Percentiles rank a stretch among this genome's conserved stretches.
Conservation (phyloP, 2,797 vertebrate species). For the Thalassophryne amazonica region DNA sequence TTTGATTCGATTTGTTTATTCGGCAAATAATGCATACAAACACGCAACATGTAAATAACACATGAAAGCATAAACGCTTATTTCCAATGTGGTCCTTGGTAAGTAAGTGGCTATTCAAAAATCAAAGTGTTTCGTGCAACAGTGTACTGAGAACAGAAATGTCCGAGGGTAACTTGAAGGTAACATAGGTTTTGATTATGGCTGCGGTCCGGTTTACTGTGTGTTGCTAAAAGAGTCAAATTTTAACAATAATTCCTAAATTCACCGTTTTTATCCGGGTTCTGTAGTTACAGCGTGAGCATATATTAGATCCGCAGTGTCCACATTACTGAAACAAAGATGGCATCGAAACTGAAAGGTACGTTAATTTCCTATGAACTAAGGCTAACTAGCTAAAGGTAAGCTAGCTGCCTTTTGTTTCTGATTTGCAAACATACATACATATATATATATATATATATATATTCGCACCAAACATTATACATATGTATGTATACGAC, state of each 20-base stretch:
- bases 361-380: constrained; percentile 14
- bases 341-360: constrained; percentile 82
- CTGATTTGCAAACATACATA: not conserved
- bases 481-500: too few relatives aligned
- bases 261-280: rapidly evolving
- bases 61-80: too few relatives aligned
- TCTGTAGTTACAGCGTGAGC: not conserved
- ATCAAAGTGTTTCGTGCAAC: too few relatives aligned
- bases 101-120: too few relatives aligned
- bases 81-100: too few relatives aligned
- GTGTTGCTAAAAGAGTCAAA: not conserved
- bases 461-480: too few relatives aligned
- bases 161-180: constrained; percentile 25
- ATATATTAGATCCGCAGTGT: not conserved
- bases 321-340: constrained; percentile 30
- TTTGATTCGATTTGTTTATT: too few relatives aligned
- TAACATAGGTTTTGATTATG: not conserved
- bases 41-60: too few relatives aligned
- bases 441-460: too few relatives aligned
- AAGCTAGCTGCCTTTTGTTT: not conserved
- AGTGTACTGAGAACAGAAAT: not conserved
- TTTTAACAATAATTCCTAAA: not conserved
- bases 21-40: too few relatives aligned
- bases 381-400: constrained; percentile 9
- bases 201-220: not conserved